Evolutionary conservation across 2,888 invertebrate genomes (phyloP).

Genomic region (Bugula neritina): DNA sequence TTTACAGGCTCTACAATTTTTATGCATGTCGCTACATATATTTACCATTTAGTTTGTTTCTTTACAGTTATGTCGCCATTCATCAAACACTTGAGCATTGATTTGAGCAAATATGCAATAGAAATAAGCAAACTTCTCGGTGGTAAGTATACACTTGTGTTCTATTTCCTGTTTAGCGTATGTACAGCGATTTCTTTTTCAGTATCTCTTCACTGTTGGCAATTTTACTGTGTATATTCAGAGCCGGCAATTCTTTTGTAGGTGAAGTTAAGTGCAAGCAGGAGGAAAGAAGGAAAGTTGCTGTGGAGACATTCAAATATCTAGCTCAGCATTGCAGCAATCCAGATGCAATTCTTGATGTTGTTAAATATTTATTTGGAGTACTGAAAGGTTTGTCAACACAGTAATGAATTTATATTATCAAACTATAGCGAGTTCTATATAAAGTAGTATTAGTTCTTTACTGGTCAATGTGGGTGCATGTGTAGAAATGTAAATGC

Average conservation of each 20-base stretch:
- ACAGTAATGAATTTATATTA: not conserved
- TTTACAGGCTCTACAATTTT: too few species aligned
- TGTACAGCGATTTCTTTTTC: not conserved
- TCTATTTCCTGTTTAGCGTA: too few species aligned
- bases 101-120: slow-evolving; percentile 70
- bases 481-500: too few species aligned
- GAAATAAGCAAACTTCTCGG: slow-evolving; percentile 77
- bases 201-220: not conserved
- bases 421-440: too few species aligned
- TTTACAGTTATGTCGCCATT: slow-evolving; percentile 64
- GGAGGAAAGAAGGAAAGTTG: slow-evolving; percentile 68
- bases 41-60: too few species aligned
- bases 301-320: slow-evolving; percentile 66
- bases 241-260: too few species aligned
- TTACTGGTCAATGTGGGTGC: too few species aligned
- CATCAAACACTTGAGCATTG: slow-evolving; percentile 65
- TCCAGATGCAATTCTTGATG: slow-evolving; percentile 61
- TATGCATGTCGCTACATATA: too few species aligned
- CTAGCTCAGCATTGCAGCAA: slow-evolving; percentile 69
- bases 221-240: too few species aligned
- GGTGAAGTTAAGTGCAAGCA: slow-evolving; percentile 81
- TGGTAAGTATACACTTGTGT: slow-evolving; percentile 61
- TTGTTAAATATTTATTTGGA: slow-evolving; percentile 65
- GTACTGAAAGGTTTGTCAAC: slow-evolving; percentile 64
- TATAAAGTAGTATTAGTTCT: too few species aligned